phyloP scores from a whole-genome alignment of 1,140 invertebrate genomes.

The Drosophila nigromelanica region DNA sequence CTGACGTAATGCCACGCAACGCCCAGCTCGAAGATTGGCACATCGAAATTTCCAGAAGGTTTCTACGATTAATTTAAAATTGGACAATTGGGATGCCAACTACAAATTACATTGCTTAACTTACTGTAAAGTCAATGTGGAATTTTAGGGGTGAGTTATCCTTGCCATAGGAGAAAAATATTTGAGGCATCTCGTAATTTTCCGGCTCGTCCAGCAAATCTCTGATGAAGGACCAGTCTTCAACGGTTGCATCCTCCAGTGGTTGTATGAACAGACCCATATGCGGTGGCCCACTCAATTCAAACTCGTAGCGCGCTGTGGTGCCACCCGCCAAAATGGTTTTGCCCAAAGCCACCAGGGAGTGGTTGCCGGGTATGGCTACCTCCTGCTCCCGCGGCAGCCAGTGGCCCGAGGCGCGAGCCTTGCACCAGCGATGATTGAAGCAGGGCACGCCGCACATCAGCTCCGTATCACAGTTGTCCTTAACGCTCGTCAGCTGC shows the following conservation, averaged over 20 bases:
- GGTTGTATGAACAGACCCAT: conserved; percentile 89
- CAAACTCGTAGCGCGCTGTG: conserved; percentile 59
- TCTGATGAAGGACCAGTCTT: conserved; percentile 87
- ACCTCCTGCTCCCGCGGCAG: conserved; percentile 53
- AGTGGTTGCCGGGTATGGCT: conserved; percentile 37
- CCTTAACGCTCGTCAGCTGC: conserved; percentile 85
- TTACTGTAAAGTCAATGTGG: conserved; percentile 86
- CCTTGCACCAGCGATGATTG: conserved; percentile 85
- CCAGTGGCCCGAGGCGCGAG: conserved; percentile 52
- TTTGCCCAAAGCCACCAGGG: conserved; percentile 25
- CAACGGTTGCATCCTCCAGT: conserved; percentile 85
- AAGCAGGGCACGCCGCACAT: conserved; percentile 91
- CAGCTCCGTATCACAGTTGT: conserved; percentile 87
- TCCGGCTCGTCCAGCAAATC: conserved; percentile 84
- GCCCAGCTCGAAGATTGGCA: conserved; percentile 61
- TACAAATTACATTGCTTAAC: neutral
- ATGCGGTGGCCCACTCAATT: conserved; percentile 87
- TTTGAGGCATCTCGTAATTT: conserved; percentile 86
- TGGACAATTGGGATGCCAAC: neutral
- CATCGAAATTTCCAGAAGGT: conserved; percentile 32
- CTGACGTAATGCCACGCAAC: conserved; percentile 70
- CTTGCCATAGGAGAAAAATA: conserved; percentile 88
- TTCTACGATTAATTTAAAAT: conserved; percentile 26
- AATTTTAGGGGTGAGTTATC: conserved; percentile 86
- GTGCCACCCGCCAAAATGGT: conserved; percentile 15